Base-by-base conservation (phyloP, 2,888 invertebrate species). In the Diadromus collaris region DNA sequence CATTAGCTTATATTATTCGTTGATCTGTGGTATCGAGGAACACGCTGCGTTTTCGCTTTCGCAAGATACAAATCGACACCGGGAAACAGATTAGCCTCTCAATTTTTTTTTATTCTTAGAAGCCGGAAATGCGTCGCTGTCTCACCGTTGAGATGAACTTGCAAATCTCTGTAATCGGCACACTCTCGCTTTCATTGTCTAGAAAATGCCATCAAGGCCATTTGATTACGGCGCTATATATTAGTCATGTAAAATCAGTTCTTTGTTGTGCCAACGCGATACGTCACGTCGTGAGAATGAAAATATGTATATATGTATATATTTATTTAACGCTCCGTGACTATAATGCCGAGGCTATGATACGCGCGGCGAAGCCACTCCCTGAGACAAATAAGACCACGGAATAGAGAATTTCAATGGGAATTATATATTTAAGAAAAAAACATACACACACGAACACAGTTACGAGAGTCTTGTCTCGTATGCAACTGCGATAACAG, bases 81-180 rank as follows among this genome's bases (percentile, higher is more conserved):
- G 24, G 24, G 51, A 19, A 21, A 51, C 4, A 51, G 51, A 24
- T 51, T 51, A 24, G 24, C 2, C 24, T 10, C 21, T 21, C n/a
- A n/a, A 38, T 13, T 38, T 38, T 38, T 38, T 6, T 2, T 24
- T 21, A 10, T 51, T 51, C 24, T 9, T 24, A 4, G 51, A 13
- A 21, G 19, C 19, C 51, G 51, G 51, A 51, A 51, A 51, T 21
- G 24, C 51, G 51, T 24, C 29, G 13, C 13, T 13, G 10, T 6
- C 7, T 44, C 46, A 19, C n/a, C 19, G 46, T 27, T 32, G 29
- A 32, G 65, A 51, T 48, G 65, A 27, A 65, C 27, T 46, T 48
- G 65, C 46, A 65, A 65, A 48, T 65, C 41, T 64, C 41, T 46
- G 19, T 46, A 51, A 51, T 51, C 51, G 51, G 10, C 51, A 51